Base-by-base conservation (phyloP, 1,140 invertebrate genomes). In the Papilio machaon region DNA sequence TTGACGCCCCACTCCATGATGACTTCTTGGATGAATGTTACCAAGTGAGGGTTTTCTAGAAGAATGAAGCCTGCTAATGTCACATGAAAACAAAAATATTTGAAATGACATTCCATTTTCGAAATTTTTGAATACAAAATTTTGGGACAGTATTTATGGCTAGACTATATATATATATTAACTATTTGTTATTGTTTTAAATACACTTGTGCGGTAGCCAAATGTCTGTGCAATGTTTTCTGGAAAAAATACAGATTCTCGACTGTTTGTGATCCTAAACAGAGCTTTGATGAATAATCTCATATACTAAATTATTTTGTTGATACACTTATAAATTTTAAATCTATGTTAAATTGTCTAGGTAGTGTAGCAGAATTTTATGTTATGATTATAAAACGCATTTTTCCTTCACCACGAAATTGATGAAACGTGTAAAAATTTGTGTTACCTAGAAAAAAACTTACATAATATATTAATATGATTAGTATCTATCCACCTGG, bases 181-280 rank as follows among this genome's bases (percentile, higher is more conserved):
- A 15, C 64, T 70, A 38, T 70, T 70, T 70, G 64, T 70, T 70
- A 70, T 70, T 70, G 58, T 60, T 60, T 60, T 23, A 60, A 60
- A 70, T 35, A 67, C 64, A 67, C 30, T 70, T 35, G 64, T 13
- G 30, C 30, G 64, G 2, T 70, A 70, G 13, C 64, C 19, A 60
- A 60, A 60, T 60, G 58, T 60, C 58, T 60, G 58, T 19, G 58
- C 58, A 70, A 70, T 70, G 64, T 70, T 70, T 70, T 17, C 10
- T 70, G 30, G 30, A 30, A 70, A 70, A 70, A 38, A 35, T 70
- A 70, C 30, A 70, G 64, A 13, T 70, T 15, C 30, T 38, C 23
- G 11, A 30, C 19, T 64, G 30, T 13, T 15, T 70, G 64, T 70
- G 64, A 70, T 70, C 30, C 35, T 70, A 70, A 70, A 7, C 64